These are phyloP conservation scores for Nothura maculosa DNA, from an alignment of 2,797 vertebrate species.

Conservation along the genomic window DNA sequence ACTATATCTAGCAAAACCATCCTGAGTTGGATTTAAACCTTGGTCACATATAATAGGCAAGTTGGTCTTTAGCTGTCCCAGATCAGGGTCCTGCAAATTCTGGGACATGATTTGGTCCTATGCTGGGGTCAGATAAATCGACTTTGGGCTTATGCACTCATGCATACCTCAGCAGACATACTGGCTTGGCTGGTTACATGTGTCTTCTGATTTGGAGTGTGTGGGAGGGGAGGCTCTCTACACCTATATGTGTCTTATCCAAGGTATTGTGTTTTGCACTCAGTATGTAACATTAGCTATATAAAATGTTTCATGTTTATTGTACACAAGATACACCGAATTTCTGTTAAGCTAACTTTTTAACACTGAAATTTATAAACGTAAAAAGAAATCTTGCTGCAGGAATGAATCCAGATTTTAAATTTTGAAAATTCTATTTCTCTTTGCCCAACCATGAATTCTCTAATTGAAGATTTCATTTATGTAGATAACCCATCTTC, in stretches of 20 bases:
- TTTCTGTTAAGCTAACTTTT: neutral
- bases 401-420: neutral
- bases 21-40: neutral
- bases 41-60: neutral
- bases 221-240: rapidly evolving
- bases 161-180: rapidly evolving
- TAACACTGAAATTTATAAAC: neutral
- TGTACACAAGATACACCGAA: neutral
- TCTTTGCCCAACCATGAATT: neutral
- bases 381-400: neutral
- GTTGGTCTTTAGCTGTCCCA: neutral
- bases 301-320: neutral
- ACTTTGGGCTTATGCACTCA: neutral
- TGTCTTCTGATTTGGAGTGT: rapidly evolving
- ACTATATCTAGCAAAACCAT: neutral
- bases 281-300: neutral
- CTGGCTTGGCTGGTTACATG: too few species aligned
- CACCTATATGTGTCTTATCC: rapidly evolving
- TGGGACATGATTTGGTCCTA: neutral
- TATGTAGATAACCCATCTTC: neutral
- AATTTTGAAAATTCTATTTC: neutral
- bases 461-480: neutral
- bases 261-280: neutral
- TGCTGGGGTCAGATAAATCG: neutral
- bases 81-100: rapidly evolving